Conservation (phyloP, 2,113 vertebrate genomes). For the Circaetus cinerascens region DNA sequence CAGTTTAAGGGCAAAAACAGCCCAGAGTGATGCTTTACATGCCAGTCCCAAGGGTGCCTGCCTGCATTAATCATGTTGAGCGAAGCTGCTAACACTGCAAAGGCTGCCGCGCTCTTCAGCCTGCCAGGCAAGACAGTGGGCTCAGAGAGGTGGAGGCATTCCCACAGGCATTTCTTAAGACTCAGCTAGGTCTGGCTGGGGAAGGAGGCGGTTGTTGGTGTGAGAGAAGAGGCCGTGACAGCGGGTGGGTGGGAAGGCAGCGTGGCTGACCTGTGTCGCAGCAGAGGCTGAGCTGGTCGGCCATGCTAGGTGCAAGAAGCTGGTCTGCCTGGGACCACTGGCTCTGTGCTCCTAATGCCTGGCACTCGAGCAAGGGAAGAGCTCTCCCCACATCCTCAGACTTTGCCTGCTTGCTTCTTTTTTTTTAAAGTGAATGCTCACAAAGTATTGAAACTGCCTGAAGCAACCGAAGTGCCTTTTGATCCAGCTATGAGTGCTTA, state of each 20-base stretch:
- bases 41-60: neutral
- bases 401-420: neutral
- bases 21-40: neutral
- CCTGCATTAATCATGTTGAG: neutral
- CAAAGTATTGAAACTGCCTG: constrained; percentile 32
- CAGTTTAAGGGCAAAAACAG: neutral
- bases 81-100: neutral
- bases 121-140: neutral
- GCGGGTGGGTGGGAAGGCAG: neutral
- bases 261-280: neutral
- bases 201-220: neutral
- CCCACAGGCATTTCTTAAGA: neutral
- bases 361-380: neutral
- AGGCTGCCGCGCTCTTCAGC: neutral
- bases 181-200: neutral
- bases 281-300: neutral
- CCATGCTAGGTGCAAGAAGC: neutral
- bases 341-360: neutral
- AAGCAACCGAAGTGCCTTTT: constrained; percentile 27
- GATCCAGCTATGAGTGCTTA: neutral
- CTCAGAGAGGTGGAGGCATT: neutral
- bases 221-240: neutral
- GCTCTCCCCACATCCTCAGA: neutral
- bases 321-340: neutral
- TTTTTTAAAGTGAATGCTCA: neutral